Conservation (phyloP, 1,140 invertebrate genomes). For the Aricia agestis region DNA sequence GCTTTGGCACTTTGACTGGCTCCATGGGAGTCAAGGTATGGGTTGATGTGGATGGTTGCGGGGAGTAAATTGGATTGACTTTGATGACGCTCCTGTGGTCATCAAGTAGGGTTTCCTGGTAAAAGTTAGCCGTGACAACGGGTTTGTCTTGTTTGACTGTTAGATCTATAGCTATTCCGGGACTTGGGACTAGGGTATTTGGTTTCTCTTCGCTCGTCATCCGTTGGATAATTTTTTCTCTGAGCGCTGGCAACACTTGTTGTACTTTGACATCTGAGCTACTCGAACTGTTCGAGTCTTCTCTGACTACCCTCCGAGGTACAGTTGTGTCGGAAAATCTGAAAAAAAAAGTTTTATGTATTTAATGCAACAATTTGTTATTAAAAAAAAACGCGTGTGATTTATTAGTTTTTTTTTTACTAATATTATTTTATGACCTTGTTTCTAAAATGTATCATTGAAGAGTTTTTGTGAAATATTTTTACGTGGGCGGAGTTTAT, state of each 20-base stretch:
- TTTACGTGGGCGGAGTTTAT: too few species aligned
- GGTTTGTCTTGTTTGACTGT: constrained; percentile 46
- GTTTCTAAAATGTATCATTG: too few species aligned
- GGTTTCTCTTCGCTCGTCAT: constrained; percentile 42
- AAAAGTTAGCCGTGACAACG: constrained; percentile 57
- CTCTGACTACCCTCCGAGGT: constrained; percentile 48
- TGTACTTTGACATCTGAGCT: constrained; percentile 52
- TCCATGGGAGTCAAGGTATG: constrained; percentile 42
- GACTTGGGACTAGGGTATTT: constrained; percentile 34
- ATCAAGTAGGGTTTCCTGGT: constrained; percentile 60
- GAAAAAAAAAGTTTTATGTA: constrained; percentile 24
- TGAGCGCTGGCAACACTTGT: constrained; percentile 29
- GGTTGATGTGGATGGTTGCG: constrained; percentile 59
- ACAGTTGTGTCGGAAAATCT: constrained; percentile 52
- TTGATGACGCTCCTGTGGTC: constrained; percentile 60
- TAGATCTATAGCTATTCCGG: constrained; percentile 53
- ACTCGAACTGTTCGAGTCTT: constrained; percentile 64
- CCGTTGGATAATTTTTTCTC: constrained; percentile 39
- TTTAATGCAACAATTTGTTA: too few species aligned
- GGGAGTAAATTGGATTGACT: constrained; percentile 55
- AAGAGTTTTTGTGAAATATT: too few species aligned
- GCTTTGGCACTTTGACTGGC: constrained; percentile 45
- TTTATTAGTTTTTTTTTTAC: too few species aligned
- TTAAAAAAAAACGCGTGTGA: too few species aligned
- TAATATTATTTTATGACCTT: too few species aligned